A percentile compares a stretch with the other conserved stretches of the same genome.
Evolutionary conservation across 2,797 vertebrate genomes (phyloP).

Genomic region (Epinephelus awoara): DNA sequence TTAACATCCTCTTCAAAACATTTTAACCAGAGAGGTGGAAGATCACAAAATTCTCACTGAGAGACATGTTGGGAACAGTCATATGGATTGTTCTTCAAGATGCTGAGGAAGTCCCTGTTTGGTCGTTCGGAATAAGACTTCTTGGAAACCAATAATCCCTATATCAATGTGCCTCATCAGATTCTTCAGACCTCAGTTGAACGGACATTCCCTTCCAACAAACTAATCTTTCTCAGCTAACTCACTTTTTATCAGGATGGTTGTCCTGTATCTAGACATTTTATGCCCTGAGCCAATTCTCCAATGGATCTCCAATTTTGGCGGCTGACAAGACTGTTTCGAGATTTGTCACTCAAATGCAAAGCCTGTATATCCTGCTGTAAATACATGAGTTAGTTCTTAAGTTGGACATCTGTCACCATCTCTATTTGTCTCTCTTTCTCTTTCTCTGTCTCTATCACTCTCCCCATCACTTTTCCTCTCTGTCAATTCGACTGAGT

Average conservation of each 20-base stretch:
- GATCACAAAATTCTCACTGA: background rate
- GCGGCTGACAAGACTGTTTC: constrained; percentile 35
- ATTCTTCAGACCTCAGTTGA: background rate
- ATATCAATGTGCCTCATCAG: background rate
- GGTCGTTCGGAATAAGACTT: background rate
- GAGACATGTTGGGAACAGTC: background rate
- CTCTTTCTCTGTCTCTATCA: constrained; percentile 25
- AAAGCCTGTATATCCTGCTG: constrained; percentile 35
- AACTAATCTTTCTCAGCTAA: background rate
- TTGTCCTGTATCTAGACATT: constrained; percentile 15
- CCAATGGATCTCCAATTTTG: constrained; percentile 20
- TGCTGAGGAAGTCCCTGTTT: background rate
- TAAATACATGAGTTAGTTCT: constrained; percentile 32
- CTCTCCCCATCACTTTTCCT: constrained; percentile 21
- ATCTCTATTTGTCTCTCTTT: constrained; percentile 19
- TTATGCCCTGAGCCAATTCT: constrained; percentile 19
- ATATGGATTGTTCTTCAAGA: background rate
- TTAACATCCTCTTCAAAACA: background rate
- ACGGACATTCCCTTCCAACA: background rate
- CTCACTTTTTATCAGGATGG: constrained; percentile 5
- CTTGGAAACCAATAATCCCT: background rate
- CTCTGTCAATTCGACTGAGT: constrained; percentile 36
- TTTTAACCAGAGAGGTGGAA: background rate
- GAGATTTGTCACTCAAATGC: constrained; percentile 54
- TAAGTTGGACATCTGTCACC: constrained; percentile 55